These are phyloP conservation scores for Heterohyrax brucei DNA, from an alignment of 2,797 vertebrate species.

Conservation along the genomic window DNA sequence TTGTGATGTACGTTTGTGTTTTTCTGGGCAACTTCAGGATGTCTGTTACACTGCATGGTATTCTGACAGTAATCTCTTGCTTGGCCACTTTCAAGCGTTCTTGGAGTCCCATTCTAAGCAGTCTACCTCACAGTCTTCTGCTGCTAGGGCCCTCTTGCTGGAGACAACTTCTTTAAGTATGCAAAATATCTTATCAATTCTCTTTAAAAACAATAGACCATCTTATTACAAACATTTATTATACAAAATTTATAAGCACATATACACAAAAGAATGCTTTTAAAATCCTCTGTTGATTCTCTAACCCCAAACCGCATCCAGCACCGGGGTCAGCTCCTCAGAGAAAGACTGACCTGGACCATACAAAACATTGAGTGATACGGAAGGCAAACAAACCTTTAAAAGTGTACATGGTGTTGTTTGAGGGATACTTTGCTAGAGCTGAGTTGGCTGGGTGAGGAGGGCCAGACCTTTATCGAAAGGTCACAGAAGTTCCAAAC, in stretches of 20 bases:
- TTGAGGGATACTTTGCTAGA: too few relatives aligned
- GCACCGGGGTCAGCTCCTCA: too few relatives aligned
- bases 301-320: too few relatives aligned
- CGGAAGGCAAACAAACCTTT: too few relatives aligned
- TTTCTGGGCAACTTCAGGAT: background rate
- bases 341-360: too few relatives aligned
- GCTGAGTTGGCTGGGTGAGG: too few relatives aligned
- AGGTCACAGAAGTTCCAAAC: too few relatives aligned
- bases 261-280: background rate
- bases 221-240: constrained; percentile 4
- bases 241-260: background rate
- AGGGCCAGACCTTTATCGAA: too few relatives aligned
- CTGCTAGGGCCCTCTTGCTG: background rate
- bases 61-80: background rate
- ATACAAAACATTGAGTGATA: too few relatives aligned
- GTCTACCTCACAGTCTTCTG: background rate
- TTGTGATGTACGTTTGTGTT: background rate
- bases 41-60: background rate
- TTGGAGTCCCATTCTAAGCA: background rate
- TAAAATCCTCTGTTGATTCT: background rate
- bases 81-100: background rate
- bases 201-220: background rate
- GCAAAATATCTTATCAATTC: background rate
- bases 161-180: background rate
- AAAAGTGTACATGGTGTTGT: too few relatives aligned